Conservation (phyloP, 2,888 invertebrate genomes). For the Tenthredo notha region DNA sequence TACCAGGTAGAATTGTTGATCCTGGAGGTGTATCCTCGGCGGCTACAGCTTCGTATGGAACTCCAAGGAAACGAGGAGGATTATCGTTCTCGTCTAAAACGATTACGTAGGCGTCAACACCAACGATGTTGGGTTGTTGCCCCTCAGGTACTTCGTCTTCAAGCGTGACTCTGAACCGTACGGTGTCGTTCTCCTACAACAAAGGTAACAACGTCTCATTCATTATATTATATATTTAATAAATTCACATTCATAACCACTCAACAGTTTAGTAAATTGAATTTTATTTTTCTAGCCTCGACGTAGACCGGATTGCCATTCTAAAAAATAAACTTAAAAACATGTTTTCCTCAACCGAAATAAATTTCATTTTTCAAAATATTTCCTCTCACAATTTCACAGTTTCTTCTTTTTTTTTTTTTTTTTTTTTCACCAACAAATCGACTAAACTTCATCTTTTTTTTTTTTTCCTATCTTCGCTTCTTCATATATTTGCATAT, state of each 20-base stretch:
- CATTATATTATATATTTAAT: not conserved
- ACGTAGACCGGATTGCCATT: not conserved
- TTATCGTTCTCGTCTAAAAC: conserved; percentile 95
- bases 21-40: conserved; percentile 88
- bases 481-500: conserved; percentile 15
- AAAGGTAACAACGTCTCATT: not conserved
- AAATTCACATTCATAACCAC: not conserved
- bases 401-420: not conserved
- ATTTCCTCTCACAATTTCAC: not conserved
- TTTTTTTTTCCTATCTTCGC: not conserved
- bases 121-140: conserved; percentile 84
- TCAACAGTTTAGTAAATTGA: not conserved
- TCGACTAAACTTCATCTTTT: not conserved
- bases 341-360: not conserved
- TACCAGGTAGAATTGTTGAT: conserved; percentile 86
- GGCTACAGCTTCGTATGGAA: conserved; percentile 89
- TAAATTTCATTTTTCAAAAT: not conserved
- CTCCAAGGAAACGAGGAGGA: conserved; percentile 85
- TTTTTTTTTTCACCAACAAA: not conserved
- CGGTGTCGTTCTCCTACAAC: conserved; percentile 87
- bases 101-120: conserved; percentile 89
- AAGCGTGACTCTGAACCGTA: conserved; percentile 90
- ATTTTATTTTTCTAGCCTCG: not conserved
- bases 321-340: not conserved
- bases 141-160: conserved; percentile 86